Evolutionary conservation across 2,113 vertebrate genomes (phyloP).

Genomic region (Triplophysa dalaica): DNA sequence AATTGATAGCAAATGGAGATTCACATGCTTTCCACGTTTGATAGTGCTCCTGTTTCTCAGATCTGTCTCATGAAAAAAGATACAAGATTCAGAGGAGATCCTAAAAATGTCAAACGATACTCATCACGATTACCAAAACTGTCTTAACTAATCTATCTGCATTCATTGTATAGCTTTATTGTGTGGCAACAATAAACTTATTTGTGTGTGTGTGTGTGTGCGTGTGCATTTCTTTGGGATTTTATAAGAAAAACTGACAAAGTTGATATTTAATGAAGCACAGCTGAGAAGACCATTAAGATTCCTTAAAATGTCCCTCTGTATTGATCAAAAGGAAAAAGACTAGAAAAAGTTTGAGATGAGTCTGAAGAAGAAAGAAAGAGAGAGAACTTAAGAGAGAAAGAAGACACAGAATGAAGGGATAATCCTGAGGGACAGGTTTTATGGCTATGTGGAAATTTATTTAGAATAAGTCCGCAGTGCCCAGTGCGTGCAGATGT

Average conservation of each 20-base stretch:
- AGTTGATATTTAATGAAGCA: background rate
- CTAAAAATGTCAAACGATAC: too few species aligned
- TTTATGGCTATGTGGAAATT: slow-evolving; percentile 51
- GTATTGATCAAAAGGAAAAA: slow-evolving; percentile 22
- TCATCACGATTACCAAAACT: too few species aligned
- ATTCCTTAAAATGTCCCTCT: slow-evolving; percentile 1
- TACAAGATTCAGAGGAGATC: too few species aligned
- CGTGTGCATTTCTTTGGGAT: background rate
- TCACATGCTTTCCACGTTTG: too few species aligned
- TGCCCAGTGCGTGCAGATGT: slow-evolving; percentile 39
- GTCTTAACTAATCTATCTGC: background rate
- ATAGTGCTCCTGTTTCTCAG: too few species aligned
- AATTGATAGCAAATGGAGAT: too few species aligned
- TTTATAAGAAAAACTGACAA: slow-evolving; percentile 1
- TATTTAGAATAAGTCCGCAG: slow-evolving; percentile 54
- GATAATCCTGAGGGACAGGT: slow-evolving; percentile 50
- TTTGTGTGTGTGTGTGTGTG: background rate
- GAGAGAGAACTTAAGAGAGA: slow-evolving; percentile 9
- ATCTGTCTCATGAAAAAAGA: too few species aligned
- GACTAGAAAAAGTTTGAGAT: slow-evolving; percentile 17
- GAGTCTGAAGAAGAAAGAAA: slow-evolving; percentile 25
- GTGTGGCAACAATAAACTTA: background rate
- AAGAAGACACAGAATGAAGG: slow-evolving; percentile 31
- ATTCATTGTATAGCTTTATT: background rate
- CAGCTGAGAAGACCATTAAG: slow-evolving; percentile 18